Evolutionary conservation across 2,888 invertebrate genomes (phyloP), one percentile per base, ranked within the genome.

Genomic region (Gerris lacustris): DNA sequence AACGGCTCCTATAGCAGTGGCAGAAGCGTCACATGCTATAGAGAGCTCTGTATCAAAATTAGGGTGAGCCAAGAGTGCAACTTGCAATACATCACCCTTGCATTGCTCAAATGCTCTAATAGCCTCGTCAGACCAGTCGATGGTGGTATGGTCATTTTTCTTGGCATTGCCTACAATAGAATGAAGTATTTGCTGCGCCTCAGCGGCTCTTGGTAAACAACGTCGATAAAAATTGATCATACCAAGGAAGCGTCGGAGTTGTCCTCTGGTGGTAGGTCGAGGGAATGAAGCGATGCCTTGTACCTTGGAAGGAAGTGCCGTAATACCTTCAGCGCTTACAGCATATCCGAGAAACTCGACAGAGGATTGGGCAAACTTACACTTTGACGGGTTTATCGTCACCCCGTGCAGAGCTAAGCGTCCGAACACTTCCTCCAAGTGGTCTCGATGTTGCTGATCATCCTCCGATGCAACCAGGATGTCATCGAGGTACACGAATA

Each of bases 151-250:
- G 15, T 68, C 68, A 11, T 47, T 45, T 45, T 63, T 18, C 44
- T 67, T 63, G n/a, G 67, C 62, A 18, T 63, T 44, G 45, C 64
- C 62, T n/a, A 67, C 17, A 17, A 67, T 15, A 44, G 18, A n/a
- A 45, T 69, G 63, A 7, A 75, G 63, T 9, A 69, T 67, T 44
- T 63, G 64, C 55, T 71, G 80, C 4, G 73, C 70, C 45, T 74
- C 17, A 4, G 80, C 79, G 4, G 80, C 78, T 5, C 69, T 44
- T 17, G 73, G 73, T 9, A 81, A 73, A 72, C 77, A 80, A 6
- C 78, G 70, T 5, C 80, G 70, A 63, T 79, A 80, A 75, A 79
- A 79, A 72, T 79, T 80, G 0, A 79, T 15, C 77, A 79, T 79
- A 0, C 79, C 79, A 0, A 80, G 67, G 72, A 79, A 79, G 6